Evolutionary conservation across 2,888 invertebrate species (phyloP).

Genomic region (Trisateles emortualis): DNA sequence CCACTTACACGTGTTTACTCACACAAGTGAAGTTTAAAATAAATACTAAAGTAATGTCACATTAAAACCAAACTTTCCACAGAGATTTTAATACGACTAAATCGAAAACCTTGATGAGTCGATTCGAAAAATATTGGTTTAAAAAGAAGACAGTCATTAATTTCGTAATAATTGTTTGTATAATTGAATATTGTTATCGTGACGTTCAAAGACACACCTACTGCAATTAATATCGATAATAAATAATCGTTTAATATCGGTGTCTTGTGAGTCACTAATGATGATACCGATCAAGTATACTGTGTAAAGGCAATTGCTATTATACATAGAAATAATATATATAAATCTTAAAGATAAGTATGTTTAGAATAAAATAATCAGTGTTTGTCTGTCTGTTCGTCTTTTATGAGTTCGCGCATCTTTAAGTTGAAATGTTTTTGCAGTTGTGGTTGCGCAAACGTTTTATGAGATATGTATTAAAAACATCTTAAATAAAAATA

Average conservation of each 20-base stretch:
- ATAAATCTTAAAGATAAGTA: no score
- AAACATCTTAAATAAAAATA: no score
- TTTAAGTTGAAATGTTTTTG: no score
- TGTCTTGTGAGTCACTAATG: background rate
- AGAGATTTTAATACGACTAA: background rate
- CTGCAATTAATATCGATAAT: background rate
- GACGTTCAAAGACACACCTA: background rate
- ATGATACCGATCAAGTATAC: background rate
- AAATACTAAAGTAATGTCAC: constrained; percentile 38
- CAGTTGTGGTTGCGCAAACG: no score
- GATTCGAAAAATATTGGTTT: background rate
- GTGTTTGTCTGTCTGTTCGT: no score
- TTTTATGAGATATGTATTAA: no score
- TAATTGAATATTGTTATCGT: background rate
- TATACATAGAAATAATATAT: no score
- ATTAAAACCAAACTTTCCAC: constrained; percentile 33
- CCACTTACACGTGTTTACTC: constrained; percentile 27
- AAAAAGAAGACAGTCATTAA: background rate
- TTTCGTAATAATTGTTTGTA: background rate
- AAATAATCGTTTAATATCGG: background rate
- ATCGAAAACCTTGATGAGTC: background rate
- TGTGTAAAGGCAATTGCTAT: no score
- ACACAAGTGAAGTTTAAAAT: constrained; percentile 34
- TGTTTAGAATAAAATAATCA: no score
- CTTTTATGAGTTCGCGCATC: no score